Evolutionary conservation across 2,797 vertebrate species (phyloP).

Genomic region (Myotis findleyi): DNA sequence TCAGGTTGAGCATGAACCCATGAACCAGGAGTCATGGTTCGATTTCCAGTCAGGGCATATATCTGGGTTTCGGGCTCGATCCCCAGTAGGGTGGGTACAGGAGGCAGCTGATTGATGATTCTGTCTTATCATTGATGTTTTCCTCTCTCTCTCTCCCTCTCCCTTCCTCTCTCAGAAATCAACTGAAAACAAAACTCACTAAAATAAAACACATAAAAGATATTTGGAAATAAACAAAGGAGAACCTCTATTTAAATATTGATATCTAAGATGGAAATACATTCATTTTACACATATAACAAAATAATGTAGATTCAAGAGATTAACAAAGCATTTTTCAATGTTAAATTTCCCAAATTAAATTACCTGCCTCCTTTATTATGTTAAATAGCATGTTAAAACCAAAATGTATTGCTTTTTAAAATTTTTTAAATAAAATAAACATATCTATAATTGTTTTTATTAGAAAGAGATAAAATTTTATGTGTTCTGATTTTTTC

Average conservation of each 20-base stretch:
- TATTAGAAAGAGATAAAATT: constrained; percentile 8
- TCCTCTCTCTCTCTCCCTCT: too few species aligned
- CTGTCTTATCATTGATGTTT: too few species aligned
- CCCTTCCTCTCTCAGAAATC: too few species aligned
- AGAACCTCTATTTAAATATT: neutral
- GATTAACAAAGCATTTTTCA: neutral
- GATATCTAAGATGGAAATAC: neutral
- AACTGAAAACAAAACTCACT: too few species aligned
- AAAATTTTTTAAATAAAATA: constrained; percentile 19
- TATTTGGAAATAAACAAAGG: neutral
- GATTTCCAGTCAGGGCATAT: too few species aligned
- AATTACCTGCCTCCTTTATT: constrained; percentile 7
- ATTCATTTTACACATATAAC: neutral
- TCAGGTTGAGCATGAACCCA: too few species aligned
- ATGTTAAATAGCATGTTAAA: constrained; percentile 20
- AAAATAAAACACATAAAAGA: too few species aligned
- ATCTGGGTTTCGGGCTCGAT: too few species aligned
- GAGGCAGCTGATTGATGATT: too few species aligned
- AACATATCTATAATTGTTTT: neutral
- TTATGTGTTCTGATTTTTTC: neutral
- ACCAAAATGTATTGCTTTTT: neutral
- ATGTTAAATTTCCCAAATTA: constrained; percentile 18
- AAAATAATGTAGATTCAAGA: neutral
- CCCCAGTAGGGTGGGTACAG: too few species aligned
- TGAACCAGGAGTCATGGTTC: too few species aligned